Evolutionary conservation across 2,797 vertebrate species (phyloP).

Genomic region (Crypturellus tataupa): DNA sequence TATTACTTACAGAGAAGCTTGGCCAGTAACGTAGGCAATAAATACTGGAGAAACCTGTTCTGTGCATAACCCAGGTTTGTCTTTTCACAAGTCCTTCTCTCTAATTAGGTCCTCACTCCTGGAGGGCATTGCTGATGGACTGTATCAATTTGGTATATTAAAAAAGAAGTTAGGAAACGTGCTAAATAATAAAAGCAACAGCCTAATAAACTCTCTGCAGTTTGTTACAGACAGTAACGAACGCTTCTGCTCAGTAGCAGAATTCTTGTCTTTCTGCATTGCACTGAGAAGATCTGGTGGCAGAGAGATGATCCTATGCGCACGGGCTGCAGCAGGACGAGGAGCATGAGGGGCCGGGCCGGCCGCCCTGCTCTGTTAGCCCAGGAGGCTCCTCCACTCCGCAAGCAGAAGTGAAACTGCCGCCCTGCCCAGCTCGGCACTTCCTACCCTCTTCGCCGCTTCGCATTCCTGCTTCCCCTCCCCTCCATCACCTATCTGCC

Average conservation of each 20-base stretch:
- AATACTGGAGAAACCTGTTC: slow-evolving; percentile 77
- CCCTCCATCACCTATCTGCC: neutral
- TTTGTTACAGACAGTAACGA: neutral
- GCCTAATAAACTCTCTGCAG: neutral
- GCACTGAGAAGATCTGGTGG: neutral
- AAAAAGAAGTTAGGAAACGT: slow-evolving; percentile 23
- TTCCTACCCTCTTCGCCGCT: neutral
- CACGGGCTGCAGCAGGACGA: neutral
- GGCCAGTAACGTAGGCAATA: slow-evolving; percentile 58
- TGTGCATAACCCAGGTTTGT: slow-evolving; percentile 38
- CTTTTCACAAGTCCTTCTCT: slow-evolving; percentile 69
- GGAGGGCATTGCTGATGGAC: slow-evolving; percentile 61
- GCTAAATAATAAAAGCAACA: slow-evolving; percentile 25
- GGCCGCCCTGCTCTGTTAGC: too few relatives aligned
- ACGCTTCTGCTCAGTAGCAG: neutral
- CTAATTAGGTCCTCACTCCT: slow-evolving; percentile 70
- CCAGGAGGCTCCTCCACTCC: too few relatives aligned
- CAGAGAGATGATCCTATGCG: neutral
- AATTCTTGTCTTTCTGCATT: neutral
- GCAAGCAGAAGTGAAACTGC: slow-evolving; percentile 30
- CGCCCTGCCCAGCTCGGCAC: neutral
- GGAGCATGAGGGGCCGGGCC: neutral
- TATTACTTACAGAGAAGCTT: slow-evolving; percentile 71
- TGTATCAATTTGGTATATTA: slow-evolving; percentile 29
- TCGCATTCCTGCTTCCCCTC: neutral